Evolutionary conservation across 2,797 vertebrate genomes (phyloP).

Genomic region (Poeciliopsis turneri): DNA sequence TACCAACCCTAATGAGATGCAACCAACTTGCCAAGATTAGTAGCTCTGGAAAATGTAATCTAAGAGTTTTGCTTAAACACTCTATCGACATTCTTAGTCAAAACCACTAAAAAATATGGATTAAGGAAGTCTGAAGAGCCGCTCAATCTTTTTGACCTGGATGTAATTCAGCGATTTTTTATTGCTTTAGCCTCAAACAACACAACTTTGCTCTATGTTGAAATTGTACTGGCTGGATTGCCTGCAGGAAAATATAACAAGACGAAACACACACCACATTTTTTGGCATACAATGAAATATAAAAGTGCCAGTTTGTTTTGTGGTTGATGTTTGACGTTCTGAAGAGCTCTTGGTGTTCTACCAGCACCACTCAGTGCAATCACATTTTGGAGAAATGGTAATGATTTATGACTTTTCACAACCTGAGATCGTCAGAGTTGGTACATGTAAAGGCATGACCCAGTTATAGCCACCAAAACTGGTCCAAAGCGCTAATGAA

Average conservation of each 20-base stretch:
- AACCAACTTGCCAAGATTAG: background rate
- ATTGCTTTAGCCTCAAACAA: background rate
- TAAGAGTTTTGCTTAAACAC: background rate
- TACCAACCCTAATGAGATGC: background rate
- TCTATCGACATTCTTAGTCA: background rate
- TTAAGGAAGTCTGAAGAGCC: background rate
- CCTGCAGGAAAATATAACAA: background rate
- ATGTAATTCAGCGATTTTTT: background rate
- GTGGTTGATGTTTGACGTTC: background rate
- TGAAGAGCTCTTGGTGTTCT: background rate
- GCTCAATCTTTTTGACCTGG: background rate
- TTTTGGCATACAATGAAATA: background rate
- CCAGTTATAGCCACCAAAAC: background rate
- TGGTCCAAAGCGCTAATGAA: background rate
- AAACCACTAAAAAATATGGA: background rate
- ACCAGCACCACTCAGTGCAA: background rate
- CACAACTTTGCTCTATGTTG: background rate
- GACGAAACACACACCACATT: background rate
- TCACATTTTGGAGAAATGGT: background rate
- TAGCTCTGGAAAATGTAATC: background rate
- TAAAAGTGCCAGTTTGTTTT: background rate
- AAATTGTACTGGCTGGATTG: background rate
- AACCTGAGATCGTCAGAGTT: background rate
- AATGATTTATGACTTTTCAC: background rate
- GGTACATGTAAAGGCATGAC: background rate